Evolutionary conservation across 2,797 vertebrate species (phyloP), one percentile per base, ranked within the genome.

Genomic region (Knipowitschia caucasica): DNA sequence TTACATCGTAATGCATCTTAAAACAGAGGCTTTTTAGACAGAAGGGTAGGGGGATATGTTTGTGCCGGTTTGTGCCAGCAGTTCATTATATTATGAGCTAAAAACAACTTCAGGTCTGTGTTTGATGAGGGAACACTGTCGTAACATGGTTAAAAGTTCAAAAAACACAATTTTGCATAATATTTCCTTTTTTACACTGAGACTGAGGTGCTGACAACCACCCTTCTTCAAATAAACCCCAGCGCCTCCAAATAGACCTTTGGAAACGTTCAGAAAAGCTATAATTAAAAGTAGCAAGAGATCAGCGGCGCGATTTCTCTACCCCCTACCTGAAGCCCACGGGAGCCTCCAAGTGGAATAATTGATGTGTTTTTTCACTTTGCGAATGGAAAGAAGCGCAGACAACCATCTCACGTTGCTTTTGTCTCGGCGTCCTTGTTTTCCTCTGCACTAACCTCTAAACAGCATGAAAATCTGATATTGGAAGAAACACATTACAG

Each of bases 211-310:
- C 33, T 24, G 54, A 45, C 29, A 39, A 62, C 45, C 52, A 50
- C 44, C 25, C 53, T 46, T 42, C 45, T 35, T 50, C 39, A 31
- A 43, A 56, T 40, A 59, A 44, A 70, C 62, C 10, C 64, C 52
- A 53, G 61, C 7, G 15, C 61, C 59, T 68, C 26, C 71, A 72
- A 82, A 75, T 64, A 78, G 58, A 74, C 8, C 3, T 15, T 39
- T 59, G 27, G 46, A 53, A 44, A 40, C 24, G 20, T 38, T 14
- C 62, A 15, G 35, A 61, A 52, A 72, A 56, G 33, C 7, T 59
- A 75, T 80, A 77, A 86, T 83, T 75, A 79, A 67, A 80, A 59
- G 12, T 8, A 60, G 36, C 52, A 60, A 9, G 44, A 52, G 71
- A 71, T 73, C 58, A 55, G 40, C 64, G 39, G 46, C 31, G 53